Conservation (phyloP, 1,140 invertebrate species). For the Drosophila teissieri region DNA sequence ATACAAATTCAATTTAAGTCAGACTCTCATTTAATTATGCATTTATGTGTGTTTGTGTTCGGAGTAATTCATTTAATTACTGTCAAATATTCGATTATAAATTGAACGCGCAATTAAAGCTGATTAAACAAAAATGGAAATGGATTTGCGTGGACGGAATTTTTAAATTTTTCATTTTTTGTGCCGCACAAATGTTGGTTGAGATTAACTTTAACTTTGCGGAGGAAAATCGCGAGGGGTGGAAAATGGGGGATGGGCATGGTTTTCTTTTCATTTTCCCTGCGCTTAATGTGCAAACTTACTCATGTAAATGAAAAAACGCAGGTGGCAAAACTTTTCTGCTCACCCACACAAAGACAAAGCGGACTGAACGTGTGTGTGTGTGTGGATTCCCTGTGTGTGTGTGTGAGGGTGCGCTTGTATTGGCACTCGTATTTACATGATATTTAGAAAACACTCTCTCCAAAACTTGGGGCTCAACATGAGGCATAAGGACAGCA, state of each 20-base stretch:
- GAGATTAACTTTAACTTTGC: slow-evolving; percentile 12
- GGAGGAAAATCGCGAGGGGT: not conserved
- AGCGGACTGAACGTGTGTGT: not conserved
- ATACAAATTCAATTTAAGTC: slow-evolving; percentile 13
- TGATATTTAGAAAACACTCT: slow-evolving; percentile 64
- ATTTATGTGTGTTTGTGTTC: not conserved
- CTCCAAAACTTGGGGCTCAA: slow-evolving; percentile 34
- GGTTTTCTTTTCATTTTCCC: slow-evolving; percentile 64
- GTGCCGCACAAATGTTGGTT: not conserved
- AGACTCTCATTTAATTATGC: slow-evolving; percentile 26
- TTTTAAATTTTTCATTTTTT: slow-evolving; percentile 16
- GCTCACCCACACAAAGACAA: slow-evolving; percentile 1
- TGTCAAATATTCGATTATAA: slow-evolving; percentile 32
- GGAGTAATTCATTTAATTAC: slow-evolving; percentile 27
- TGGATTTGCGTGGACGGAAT: slow-evolving; percentile 15
- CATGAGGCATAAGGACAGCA: slow-evolving; percentile 21
- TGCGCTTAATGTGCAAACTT: slow-evolving; percentile 74
- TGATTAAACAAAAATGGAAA: slow-evolving; percentile 24
- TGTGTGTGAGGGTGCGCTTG: slow-evolving; percentile 13
- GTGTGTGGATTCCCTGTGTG: slow-evolving; percentile 14
- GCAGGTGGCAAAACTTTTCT: slow-evolving; percentile 72
- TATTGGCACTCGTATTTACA: slow-evolving; percentile 70
- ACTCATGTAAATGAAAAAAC: slow-evolving; percentile 79
- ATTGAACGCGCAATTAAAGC: slow-evolving; percentile 38
- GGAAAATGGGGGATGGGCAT: slow-evolving; percentile 54